Base-by-base conservation (phyloP, 2,113 vertebrate species). In the Rostratula benghalensis region DNA sequence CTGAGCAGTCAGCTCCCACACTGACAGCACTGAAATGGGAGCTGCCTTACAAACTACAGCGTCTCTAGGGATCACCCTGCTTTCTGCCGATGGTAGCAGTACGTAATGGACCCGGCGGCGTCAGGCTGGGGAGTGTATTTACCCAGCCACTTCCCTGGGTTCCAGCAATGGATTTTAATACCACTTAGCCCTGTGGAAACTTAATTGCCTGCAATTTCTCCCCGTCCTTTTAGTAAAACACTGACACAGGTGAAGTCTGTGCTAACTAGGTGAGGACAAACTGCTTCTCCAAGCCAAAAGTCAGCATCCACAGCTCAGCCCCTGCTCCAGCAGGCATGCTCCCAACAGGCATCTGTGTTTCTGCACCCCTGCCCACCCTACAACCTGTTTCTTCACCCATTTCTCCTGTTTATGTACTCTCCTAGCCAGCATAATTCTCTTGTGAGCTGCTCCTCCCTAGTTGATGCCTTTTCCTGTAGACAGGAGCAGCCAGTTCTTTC, bases 31-130 rank as follows among this genome's bases (percentile, higher is more conserved):
- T 70, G 88, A 45, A 48, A 41, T 1, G 10, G 60, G 90, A 91
- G 71, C 56, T 43, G 46, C 48, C 19, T 77, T 48, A 11, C 35
- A 39, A 69, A 54, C 88, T 51, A 1, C 9, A 2, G 74, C 33
- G 11, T 56, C 81, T 1, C 0, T 7, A 3, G 21, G 80, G 45
- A 43, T 85, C 3, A 0, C 61, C 30, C 45, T 0, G 1, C 69
- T 54, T 73, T 25, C 68, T 0, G 0, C 41, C 1, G 1, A 13
- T 9, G 51, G 90, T 16, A 79, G 92, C 82, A 6, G 24, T 1
- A 0, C 69, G 56, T 73, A 82, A 92, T 76, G 96, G 83, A 84
- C 28, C 73, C 31, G 23, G 76, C 11, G 0, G 73, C 69, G 25
- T 37, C 87, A 4, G 69, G 43, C 79, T 0, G 37, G 51, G 60